Evolutionary conservation across 1,140 invertebrate genomes (phyloP), one percentile per base, ranked within the genome.

Genomic region (Heterodera schachtii): DNA sequence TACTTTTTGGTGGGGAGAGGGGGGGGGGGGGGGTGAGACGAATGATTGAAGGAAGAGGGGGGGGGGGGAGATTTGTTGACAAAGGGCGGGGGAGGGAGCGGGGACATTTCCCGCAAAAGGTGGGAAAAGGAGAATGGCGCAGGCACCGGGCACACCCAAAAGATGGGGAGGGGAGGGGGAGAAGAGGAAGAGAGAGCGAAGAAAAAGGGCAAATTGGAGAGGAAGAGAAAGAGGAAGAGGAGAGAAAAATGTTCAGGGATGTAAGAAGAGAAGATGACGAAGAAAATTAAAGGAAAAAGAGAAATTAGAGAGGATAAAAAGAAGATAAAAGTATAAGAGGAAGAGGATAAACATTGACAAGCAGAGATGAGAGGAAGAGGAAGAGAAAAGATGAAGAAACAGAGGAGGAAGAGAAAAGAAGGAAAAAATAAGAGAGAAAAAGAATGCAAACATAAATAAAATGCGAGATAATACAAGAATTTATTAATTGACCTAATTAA

Each of bases 71-170:
- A 60, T 60, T 60, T 60, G 57, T 60, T 60, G 57, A 60, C 57
- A 60, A 60, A 19, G 57, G 57, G 57, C 13, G 16, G 16, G 57
- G 57, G 57, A 19, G 2, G 57, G 57, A 16, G 11, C 3, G 57
- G 57, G 57, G 57, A 60, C 57, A 60, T 60, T 60, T 60, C 57
- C 57, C 57, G 57, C 57, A 60, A 60, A 60, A 60, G 57, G 57
- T 60, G 57, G 57, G 57, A 13, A 60, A 60, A 19, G 13, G 16
- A 60, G 16, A 60, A 60, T 13, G 57, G 57, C 57, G 16, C 57
- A 16, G 49, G 49, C 49, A 52, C 49, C 57, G 19, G 57, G 16
- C 57, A 60, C 16, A 11, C 11, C 6, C 49, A 52, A 19, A 19
- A 60, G 57, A 60, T 2, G 57, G 19, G 16, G 57, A 60, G 19